Evolutionary conservation across 2,113 vertebrate genomes (phyloP).

Genomic region (Tonatia bakeri): DNA sequence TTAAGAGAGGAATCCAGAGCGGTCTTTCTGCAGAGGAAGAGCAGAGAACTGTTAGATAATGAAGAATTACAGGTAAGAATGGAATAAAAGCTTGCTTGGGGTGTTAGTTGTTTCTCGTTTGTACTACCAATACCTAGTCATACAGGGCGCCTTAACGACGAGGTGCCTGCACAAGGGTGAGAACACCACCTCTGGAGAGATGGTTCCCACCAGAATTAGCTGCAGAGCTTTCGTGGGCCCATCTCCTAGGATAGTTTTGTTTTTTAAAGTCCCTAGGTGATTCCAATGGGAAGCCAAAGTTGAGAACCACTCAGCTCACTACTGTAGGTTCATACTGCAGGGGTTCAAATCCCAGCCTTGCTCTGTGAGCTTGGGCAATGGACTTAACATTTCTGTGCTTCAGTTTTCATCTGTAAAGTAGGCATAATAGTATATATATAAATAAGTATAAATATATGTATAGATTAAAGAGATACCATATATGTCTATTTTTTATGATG

Average conservation of each 20-base stretch:
- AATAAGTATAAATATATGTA: background rate
- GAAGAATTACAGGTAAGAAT: constrained; percentile 93
- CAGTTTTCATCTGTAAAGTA: background rate
- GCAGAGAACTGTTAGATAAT: constrained; percentile 95
- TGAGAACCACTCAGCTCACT: background rate
- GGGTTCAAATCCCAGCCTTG: background rate
- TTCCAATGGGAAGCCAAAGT: background rate
- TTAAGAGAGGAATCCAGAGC: constrained; percentile 97
- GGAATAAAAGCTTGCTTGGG: constrained; percentile 10
- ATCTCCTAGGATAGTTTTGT: background rate
- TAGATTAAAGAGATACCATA: background rate
- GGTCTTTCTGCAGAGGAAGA: constrained; percentile 98
- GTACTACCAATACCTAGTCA: background rate
- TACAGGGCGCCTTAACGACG: background rate
- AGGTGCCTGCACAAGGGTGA: background rate
- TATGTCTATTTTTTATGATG: background rate
- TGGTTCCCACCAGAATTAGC: background rate
- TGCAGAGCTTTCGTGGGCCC: background rate
- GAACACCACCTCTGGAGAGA: background rate
- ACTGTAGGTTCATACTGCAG: background rate
- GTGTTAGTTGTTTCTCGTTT: background rate
- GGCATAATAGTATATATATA: background rate
- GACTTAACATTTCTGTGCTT: background rate
- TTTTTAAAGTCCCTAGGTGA: background rate
- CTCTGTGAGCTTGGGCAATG: background rate